These are phyloP conservation scores for Callospermophilus lateralis DNA, from an alignment of 2,113 vertebrate species.

Conservation along the genomic window DNA sequence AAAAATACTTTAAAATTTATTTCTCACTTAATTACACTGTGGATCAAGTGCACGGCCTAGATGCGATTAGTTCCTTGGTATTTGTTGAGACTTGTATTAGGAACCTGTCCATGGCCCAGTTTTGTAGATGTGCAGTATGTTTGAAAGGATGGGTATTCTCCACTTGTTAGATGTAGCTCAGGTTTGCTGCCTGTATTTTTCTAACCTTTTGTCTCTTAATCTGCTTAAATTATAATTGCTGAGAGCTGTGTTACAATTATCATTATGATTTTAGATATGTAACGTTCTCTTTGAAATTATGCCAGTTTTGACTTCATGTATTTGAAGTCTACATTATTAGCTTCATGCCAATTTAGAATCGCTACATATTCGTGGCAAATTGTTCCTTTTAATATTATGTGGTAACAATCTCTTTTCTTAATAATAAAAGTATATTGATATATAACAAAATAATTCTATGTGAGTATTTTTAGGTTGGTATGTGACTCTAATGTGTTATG, in stretches of 20 bases:
- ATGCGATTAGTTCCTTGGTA: background rate
- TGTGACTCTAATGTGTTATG: background rate
- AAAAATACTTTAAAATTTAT: background rate
- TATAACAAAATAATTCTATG: background rate
- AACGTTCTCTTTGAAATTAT: constrained; percentile 46
- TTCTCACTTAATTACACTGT: constrained; percentile 29
- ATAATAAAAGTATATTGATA: background rate
- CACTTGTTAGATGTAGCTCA: background rate
- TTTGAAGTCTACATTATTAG: constrained; percentile 26
- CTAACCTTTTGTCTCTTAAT: constrained; percentile 34
- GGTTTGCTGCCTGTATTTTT: constrained; percentile 9
- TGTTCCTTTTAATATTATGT: constrained; percentile 5
- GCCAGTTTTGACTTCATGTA: constrained; percentile 31
- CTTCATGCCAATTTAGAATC: background rate
- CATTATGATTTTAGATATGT: constrained; percentile 25
- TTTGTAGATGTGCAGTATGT: background rate
- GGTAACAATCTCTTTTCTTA: background rate
- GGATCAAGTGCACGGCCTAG: background rate
- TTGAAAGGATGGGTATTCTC: background rate
- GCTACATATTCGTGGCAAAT: background rate
- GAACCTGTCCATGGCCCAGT: background rate
- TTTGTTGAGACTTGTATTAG: constrained; percentile 32
- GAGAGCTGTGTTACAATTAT: background rate
- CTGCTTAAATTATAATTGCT: constrained; percentile 32
- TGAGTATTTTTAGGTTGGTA: background rate